Conservation (phyloP, 2,888 invertebrate species). For the Nasonovia ribisnigri region DNA sequence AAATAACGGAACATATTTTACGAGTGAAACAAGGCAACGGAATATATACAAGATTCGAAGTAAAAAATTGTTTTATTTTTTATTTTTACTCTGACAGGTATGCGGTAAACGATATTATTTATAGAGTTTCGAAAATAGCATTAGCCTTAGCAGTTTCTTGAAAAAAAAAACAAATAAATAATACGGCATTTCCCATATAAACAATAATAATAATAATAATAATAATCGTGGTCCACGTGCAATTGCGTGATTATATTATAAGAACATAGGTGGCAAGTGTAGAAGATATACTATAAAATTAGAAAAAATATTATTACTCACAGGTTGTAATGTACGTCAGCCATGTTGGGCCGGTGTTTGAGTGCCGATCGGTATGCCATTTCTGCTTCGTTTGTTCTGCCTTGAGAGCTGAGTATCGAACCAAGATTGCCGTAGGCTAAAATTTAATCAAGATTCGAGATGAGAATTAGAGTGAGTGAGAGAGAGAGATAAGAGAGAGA, state of each 20-base stretch:
- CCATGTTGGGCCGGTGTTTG: constrained; percentile 94
- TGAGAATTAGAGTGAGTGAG: background rate
- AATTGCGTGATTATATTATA: background rate
- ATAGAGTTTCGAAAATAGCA: constrained; percentile 41
- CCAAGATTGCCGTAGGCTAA: constrained; percentile 97
- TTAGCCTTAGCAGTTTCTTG: constrained; percentile 8
- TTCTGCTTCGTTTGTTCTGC: constrained; percentile 89
- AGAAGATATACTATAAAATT: background rate
- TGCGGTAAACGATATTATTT: constrained; percentile 49
- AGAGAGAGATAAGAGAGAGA: background rate
- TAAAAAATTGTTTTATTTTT: constrained; percentile 48
- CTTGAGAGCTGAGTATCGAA: constrained; percentile 92
- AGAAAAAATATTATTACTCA: constrained; percentile 66
- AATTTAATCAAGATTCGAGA: constrained; percentile 69
- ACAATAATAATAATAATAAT: no score
- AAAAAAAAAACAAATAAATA: constrained; percentile 35
- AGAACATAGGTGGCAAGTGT: background rate
- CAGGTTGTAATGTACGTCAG: constrained; percentile 96
- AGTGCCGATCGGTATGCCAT: constrained; percentile 92
- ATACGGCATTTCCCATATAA: background rate
- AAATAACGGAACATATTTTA: constrained; percentile 61
- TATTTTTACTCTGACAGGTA: constrained; percentile 32
- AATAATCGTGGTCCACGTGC: background rate
- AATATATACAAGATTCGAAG: constrained; percentile 34
- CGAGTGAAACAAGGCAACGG: constrained; percentile 46